Base-by-base conservation (phyloP, 1,140 invertebrate species). In the Diplogasteroides magnus region DNA sequence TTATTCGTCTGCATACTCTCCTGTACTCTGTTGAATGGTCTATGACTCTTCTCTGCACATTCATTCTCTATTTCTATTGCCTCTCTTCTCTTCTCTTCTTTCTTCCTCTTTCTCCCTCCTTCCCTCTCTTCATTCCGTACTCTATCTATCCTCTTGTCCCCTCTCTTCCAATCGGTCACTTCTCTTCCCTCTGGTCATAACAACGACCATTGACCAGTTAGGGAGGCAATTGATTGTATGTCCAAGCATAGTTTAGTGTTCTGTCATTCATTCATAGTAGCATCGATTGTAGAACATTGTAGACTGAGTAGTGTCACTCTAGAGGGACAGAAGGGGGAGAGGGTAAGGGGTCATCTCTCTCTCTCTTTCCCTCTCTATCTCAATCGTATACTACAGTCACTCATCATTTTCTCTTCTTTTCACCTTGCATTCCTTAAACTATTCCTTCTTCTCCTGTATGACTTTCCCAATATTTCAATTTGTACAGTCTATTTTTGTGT, bases 291-390 rank as follows among this genome's bases (percentile, higher is more conserved):
- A 64, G 56, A 48, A 65, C 55, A 37, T 56, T 28, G 63, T 56
- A 29, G 37, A 65, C 37, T 56, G 63, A 65, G 57, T 55, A 65
- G 63, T 37, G 55, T 37, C 55, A 65, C 55, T 65, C 15, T 37
- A 65, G 63, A 65, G 57, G 63, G 57, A 55, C 63, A 65, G 63
- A 65, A 29, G 63, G 26, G 6, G 19, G 62, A 48, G 19, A 26
- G 11, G 1, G 32, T 37, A 27, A 57, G 48, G 25, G 48, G 14
- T 19, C 23, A 31, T 26, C 65, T 29, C 26, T 31, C 23, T 14
- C 15, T 31, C 57, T 67, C 56, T 66, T 1, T 66, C 64, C 2
- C 31, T 57, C 56, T 66, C 23, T 32, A 23, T 67, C 56, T 67
- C 37, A n/a, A 26, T 27, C 19, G n/a, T 62, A 6, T 15, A 26